A percentile compares a stretch with the other conserved stretches of the same genome.
phyloP scores from a whole-genome alignment of 2,888 invertebrate genomes.

The Cosmia trapezina region DNA sequence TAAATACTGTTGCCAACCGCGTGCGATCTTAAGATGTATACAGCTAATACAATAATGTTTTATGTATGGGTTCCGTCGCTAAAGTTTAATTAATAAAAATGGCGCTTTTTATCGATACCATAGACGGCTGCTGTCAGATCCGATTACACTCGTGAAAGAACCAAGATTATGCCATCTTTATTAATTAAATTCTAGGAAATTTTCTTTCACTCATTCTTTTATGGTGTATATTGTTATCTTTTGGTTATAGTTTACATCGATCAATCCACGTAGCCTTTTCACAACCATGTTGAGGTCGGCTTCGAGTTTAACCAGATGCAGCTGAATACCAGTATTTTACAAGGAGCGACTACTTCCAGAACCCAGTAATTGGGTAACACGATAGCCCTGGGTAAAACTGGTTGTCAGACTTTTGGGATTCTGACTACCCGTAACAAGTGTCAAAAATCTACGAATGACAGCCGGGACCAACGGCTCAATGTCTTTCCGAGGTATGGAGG shows the following conservation, averaged over 20 bases:
- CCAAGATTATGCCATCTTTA: constrained; percentile 17
- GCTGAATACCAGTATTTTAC: neutral
- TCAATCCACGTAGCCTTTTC: neutral
- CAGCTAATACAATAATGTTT: constrained; percentile 18
- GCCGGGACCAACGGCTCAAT: neutral
- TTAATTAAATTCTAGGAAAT: constrained; percentile 15
- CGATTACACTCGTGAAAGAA: constrained; percentile 72
- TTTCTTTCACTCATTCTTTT: neutral
- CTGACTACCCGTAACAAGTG: neutral
- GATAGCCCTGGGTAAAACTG: neutral
- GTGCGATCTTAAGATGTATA: constrained; percentile 1
- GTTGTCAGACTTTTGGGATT: too few relatives aligned
- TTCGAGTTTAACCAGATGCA: neutral
- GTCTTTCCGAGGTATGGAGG: neutral
- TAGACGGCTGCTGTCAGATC: constrained; percentile 72
- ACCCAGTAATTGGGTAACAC: neutral
- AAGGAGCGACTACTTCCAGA: neutral
- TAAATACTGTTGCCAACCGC: constrained; percentile 2
- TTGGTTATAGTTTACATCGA: neutral
- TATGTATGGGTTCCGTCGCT: constrained; percentile 65
- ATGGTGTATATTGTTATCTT: neutral
- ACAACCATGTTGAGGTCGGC: neutral
- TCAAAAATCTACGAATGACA: neutral
- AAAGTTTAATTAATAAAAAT: constrained; percentile 77
- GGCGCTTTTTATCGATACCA: constrained; percentile 65